Conservation (phyloP, 1,140 invertebrate genomes). For the Danaus melanippus region DNA sequence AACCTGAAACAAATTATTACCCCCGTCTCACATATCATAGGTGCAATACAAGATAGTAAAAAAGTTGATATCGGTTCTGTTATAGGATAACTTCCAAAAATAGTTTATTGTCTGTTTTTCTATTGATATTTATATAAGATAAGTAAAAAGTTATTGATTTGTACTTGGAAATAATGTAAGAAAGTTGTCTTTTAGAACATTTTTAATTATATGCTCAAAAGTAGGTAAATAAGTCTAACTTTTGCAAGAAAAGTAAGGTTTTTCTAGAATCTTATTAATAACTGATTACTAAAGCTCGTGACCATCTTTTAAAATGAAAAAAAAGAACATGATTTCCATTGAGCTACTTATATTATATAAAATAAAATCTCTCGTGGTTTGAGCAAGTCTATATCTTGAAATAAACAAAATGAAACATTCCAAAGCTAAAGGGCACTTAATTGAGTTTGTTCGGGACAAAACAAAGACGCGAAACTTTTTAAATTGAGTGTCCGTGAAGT, state of each 20-base stretch:
- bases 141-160: slow-evolving; percentile 7
- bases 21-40: slow-evolving; percentile 63
- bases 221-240: no score
- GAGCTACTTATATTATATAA: no score
- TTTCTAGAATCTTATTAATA: no score
- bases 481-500: slow-evolving; percentile 70
- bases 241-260: no score
- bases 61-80: slow-evolving; percentile 47
- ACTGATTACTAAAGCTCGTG: no score
- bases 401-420: slow-evolving; percentile 48
- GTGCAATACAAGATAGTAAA: slow-evolving; percentile 59
- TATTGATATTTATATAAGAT: slow-evolving; percentile 15
- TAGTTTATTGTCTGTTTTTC: slow-evolving; percentile 50
- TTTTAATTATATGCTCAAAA: no score
- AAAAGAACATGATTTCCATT: no score
- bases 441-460: slow-evolving; percentile 70
- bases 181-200: no score
- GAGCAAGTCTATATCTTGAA: neutral
- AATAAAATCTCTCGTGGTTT: no score
- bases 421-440: slow-evolving; percentile 63
- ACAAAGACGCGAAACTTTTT: slow-evolving; percentile 67
- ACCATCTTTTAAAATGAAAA: no score
- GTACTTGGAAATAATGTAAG: neutral
- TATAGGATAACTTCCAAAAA: slow-evolving; percentile 45
- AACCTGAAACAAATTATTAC: slow-evolving; percentile 62